Base-by-base conservation (phyloP, 1,140 invertebrate species). In the Drosophila kepulauana region DNA sequence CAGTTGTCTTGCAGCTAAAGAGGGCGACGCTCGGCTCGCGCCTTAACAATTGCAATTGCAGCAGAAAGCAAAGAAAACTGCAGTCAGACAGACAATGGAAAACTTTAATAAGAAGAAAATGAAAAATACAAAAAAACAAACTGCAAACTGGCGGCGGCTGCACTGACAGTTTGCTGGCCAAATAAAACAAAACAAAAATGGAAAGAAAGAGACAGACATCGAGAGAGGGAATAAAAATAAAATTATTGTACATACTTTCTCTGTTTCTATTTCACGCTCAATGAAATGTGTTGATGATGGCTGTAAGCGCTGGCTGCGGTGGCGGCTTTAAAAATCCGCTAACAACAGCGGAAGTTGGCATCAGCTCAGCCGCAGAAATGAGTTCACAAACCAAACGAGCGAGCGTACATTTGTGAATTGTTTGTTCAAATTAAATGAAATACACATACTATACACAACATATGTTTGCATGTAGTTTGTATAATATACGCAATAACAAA, bases 251-350 rank as follows among this genome's bases (percentile, higher is more conserved):
- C 80, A 80, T 82, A 91, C 89, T 91, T 91, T 91, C 89, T 91
- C 89, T 91, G 89, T 91, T 91, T 89, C 89, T 85, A 91, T 91
- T 91, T 91, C 89, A 91, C 89, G 89, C 89, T 91, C 82, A 91
- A 91, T 91, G 89, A 89, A 90, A 91, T 91, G 77, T 88, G 76
- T 91, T 89, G 89, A 91, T 91, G 89, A 89, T 79, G 78, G 67
- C 70, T 72, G 76, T 35, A 43, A 78, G 57, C 67, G 48, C 16
- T 49, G 54, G 49, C 16, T 25, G 62, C 66, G 64, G 43, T 63
- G 57, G 25, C 46, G 63, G 52, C 61, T 56, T 68, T 43, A 63
- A 75, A 75, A 62, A 66, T 28, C 65, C 70, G 46, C 62, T 82
- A 81, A 63, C 63, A 79, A 80, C 71, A 81, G 72, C 85, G 85